Conservation (phyloP, 2,797 vertebrate species). For the Chrysocyon brachyurus region DNA sequence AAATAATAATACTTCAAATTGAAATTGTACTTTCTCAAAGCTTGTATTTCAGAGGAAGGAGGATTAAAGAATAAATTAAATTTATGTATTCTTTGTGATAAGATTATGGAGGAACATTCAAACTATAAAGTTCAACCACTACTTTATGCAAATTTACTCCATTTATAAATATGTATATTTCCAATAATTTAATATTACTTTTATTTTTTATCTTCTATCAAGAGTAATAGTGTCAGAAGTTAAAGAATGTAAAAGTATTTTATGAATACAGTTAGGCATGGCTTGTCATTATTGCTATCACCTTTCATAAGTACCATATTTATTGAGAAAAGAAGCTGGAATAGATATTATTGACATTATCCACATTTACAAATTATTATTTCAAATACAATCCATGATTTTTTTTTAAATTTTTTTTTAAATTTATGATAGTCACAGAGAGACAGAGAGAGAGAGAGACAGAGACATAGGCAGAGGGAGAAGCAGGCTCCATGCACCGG, state of each 20-base stretch:
- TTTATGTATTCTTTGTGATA: conserved; percentile 47
- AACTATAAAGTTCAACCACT: conserved; percentile 46
- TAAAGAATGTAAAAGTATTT: conserved; percentile 19
- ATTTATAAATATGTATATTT: conserved; percentile 53
- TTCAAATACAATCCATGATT: neutral
- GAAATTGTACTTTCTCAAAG: conserved; percentile 62
- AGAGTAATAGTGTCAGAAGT: neutral
- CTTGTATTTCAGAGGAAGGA: conserved; percentile 53
- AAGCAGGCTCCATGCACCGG: no score
- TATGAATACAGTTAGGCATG: neutral
- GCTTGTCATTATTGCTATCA: neutral
- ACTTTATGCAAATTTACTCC: conserved; percentile 50
- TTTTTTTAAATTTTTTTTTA: neutral
- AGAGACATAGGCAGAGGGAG: no score
- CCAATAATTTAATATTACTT: conserved; percentile 10
- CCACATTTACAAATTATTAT: conserved; percentile 45
- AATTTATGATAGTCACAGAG: no score
- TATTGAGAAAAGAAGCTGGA: neutral
- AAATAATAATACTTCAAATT: conserved; percentile 59
- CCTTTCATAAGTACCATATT: neutral
- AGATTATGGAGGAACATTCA: conserved; percentile 33
- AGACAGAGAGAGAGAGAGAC: no score
- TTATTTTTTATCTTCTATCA: conserved; percentile 59
- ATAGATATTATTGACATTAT: neutral
- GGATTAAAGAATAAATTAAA: conserved; percentile 63